Conservation (phyloP, 2,113 vertebrate species). For the Gavialis gangeticus region DNA sequence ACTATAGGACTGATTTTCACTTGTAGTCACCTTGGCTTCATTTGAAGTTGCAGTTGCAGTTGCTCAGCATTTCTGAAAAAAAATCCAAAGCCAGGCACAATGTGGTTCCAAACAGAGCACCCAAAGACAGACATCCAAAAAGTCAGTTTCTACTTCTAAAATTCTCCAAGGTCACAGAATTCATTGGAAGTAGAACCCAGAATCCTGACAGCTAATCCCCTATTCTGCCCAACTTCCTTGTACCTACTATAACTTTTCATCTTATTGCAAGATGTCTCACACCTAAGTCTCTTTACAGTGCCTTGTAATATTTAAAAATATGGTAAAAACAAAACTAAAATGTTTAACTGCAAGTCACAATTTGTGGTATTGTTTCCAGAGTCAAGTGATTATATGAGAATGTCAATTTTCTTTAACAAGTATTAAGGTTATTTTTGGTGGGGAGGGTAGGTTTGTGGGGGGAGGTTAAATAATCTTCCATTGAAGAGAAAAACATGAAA, state of each 20-base stretch:
- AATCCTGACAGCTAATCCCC: background rate
- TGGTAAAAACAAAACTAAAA: background rate
- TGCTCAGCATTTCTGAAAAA: background rate
- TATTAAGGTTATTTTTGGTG: no score
- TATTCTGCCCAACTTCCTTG: background rate
- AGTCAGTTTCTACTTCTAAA: background rate
- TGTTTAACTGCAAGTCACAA: background rate
- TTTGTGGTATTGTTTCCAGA: background rate
- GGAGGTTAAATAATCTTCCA: no score
- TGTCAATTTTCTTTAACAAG: background rate
- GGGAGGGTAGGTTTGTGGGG: no score
- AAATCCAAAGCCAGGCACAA: background rate
- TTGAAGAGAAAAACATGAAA: background rate
- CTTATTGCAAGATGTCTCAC: background rate
- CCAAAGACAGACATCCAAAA: background rate
- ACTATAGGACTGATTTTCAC: rapidly evolving
- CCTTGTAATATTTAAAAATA: background rate
- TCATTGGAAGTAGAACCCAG: background rate
- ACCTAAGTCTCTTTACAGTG: background rate
- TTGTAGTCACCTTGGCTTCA: background rate
- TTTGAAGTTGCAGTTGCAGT: background rate
- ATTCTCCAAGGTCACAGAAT: background rate
- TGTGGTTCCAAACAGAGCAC: background rate
- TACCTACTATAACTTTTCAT: background rate
- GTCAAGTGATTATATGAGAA: background rate